Base-by-base conservation (phyloP, 2,797 vertebrate species). In the Phoxinus dragarum region DNA sequence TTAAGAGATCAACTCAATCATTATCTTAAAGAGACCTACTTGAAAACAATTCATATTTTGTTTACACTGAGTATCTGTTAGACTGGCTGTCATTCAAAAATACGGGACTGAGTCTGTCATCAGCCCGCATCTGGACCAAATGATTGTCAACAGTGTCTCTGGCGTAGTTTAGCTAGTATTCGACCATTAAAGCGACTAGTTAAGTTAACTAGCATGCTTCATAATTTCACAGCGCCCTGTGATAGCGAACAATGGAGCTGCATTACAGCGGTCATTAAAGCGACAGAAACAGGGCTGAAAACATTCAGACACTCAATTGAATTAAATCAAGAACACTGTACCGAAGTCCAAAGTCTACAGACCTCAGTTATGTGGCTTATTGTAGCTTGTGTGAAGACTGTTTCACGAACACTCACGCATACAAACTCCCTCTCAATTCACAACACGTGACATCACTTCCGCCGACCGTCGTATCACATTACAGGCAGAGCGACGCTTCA, bases 241-340 rank as follows among this genome's bases (percentile, higher is more conserved):
- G 21, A 14, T 92, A 93, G 90, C 90, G 90, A 91, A 94, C 92
- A 94, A 94, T 87, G 87, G 90, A 82, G 56, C 84, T 91, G 47
- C 90, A 88, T 67, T 4, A 36, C 59, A 11, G 6, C 47, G 42
- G 21, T 0, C 11, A 11, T 19, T 56, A 71, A 54, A 19, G 21
- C 40, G 2, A 4, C 66, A 27, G 6, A 56, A 27, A 40, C 31
- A 5, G 44, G 11, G 31, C 79, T 49, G n/a, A 47, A 81, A 19
- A 27, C 31, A 19, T 27, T 27, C 31, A 54, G 21, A 81, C 9
- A 54, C 21, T 10, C 3, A 1, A 7, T 27, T 6, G 2, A 2
- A 69, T 40, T 3, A 69, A 16, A 31, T 2, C 0, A 27, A 52
- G 44, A n/a, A 17, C 31, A 81, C 79, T 38, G 27, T 52, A 56